Conservation (phyloP, 2,797 vertebrate species). For the Anguilla anguilla region DNA sequence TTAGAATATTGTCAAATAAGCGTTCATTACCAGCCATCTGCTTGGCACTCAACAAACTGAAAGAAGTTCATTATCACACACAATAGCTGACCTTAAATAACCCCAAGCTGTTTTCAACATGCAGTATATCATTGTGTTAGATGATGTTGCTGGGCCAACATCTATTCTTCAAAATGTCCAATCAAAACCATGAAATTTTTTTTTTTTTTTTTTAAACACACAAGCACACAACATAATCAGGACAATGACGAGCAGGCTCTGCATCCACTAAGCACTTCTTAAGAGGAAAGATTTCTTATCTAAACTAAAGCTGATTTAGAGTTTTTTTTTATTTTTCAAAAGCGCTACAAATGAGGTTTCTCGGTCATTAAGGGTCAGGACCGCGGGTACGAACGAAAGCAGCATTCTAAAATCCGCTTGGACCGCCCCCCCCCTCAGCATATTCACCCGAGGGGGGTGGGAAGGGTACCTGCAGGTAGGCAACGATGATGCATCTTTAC, state of each 20-base stretch:
- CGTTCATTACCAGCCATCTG: constrained; percentile 58
- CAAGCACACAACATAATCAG: constrained; percentile 21
- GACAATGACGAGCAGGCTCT: constrained; percentile 28
- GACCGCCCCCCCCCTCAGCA: not conserved
- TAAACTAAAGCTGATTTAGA: constrained; percentile 34
- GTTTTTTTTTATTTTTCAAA: constrained; percentile 12
- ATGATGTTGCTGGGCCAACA: constrained; percentile 35
- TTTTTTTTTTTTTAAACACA: not conserved
- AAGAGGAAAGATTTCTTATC: constrained; percentile 35
- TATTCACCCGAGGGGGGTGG: not conserved
- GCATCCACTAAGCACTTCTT: constrained; percentile 28
- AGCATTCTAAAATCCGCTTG: not conserved
- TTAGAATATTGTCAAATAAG: constrained; percentile 60
- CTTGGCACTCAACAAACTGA: constrained; percentile 43
- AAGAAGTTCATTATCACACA: constrained; percentile 56
- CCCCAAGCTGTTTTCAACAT: constrained; percentile 46
- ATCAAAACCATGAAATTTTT: constrained; percentile 28
- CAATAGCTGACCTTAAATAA: constrained; percentile 54
- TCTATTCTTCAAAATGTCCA: constrained; percentile 22
- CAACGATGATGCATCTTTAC: not conserved
- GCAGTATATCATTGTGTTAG: constrained; percentile 43
- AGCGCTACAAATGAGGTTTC: constrained; percentile 28
- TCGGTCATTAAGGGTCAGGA: constrained; percentile 21
- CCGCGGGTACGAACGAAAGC: not conserved
- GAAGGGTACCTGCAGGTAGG: not conserved